Evolutionary conservation across 2,797 vertebrate genomes (phyloP).

Genomic region (Uromys caudimaculatus): DNA sequence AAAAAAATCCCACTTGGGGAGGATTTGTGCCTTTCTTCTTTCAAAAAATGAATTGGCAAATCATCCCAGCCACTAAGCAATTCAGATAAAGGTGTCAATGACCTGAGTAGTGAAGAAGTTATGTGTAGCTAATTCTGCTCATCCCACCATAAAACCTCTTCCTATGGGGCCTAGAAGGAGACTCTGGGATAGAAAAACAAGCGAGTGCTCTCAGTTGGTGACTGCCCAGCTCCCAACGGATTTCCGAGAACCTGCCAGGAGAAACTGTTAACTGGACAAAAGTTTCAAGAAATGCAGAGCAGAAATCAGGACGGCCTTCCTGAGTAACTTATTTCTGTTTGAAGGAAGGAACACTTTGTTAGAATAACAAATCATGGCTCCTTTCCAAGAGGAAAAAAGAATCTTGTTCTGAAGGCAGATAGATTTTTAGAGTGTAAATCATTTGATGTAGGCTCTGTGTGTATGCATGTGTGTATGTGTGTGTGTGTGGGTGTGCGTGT

Average conservation of each 20-base stretch:
- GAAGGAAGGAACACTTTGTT: slow-evolving; percentile 78
- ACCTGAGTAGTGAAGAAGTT: slow-evolving; percentile 71
- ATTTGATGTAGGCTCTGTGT: slow-evolving; percentile 75
- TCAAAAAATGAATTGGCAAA: slow-evolving; percentile 32
- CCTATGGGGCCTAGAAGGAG: slow-evolving; percentile 29
- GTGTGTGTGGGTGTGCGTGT: neutral
- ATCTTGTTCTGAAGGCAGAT: slow-evolving; percentile 73
- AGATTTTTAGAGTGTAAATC: slow-evolving; percentile 82
- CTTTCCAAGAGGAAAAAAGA: neutral
- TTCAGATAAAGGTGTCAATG: slow-evolving; percentile 69
- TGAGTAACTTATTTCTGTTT: slow-evolving; percentile 74
- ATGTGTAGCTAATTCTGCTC: slow-evolving; percentile 62
- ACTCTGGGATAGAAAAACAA: slow-evolving; percentile 56
- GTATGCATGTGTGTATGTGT: neutral
- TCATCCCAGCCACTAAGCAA: slow-evolving; percentile 54
- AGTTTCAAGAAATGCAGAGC: slow-evolving; percentile 74
- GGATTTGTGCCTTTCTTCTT: slow-evolving; percentile 49
- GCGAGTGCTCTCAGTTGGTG: slow-evolving; percentile 46
- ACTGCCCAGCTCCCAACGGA: neutral
- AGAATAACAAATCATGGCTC: slow-evolving; percentile 66
- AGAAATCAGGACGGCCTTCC: slow-evolving; percentile 49
- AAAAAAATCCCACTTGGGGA: neutral
- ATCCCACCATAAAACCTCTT: slow-evolving; percentile 64
- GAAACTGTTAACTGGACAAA: slow-evolving; percentile 69
- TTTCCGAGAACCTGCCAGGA: slow-evolving; percentile 67